phyloP scores from a whole-genome alignment of 1,140 invertebrate genomes.

The Oryctes rhinoceros region DNA sequence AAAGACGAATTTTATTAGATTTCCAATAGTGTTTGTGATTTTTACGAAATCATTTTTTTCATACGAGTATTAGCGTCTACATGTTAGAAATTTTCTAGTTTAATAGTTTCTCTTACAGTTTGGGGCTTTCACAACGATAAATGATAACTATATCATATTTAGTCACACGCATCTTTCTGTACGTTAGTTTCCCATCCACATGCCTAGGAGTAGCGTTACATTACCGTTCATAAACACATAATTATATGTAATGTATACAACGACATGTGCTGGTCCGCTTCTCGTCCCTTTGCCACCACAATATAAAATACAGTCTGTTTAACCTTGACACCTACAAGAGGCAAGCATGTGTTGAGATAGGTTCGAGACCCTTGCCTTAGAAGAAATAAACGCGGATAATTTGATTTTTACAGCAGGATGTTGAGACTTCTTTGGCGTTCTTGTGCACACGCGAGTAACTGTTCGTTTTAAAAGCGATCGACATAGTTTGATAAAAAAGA shows the following conservation, averaged over 20 bases:
- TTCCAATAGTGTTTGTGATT: too few species aligned
- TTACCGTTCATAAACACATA: too few species aligned
- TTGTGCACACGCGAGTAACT: background rate
- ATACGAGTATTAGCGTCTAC: too few species aligned
- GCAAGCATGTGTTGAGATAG: background rate
- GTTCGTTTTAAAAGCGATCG: background rate
- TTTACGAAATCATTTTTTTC: too few species aligned
- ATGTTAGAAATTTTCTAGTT: too few species aligned
- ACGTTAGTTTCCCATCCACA: too few species aligned
- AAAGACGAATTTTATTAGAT: too few species aligned
- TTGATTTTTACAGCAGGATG: slow-evolving; percentile 14
- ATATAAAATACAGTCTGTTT: background rate
- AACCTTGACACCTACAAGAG: slow-evolving; percentile 13
- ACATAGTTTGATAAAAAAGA: background rate
- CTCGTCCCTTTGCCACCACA: background rate
- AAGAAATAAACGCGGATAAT: slow-evolving; percentile 5
- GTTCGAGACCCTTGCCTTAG: background rate
- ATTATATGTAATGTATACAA: background rate
- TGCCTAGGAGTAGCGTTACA: too few species aligned
- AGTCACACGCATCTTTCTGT: too few species aligned
- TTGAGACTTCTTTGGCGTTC: background rate
- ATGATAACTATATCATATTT: too few species aligned
- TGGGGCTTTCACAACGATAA: too few species aligned
- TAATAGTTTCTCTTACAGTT: too few species aligned
- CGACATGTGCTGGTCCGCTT: background rate